These are phyloP conservation scores for Ptychobarbus kaznakovi DNA, from an alignment of 2,797 vertebrate genomes.

Conservation along the genomic window DNA sequence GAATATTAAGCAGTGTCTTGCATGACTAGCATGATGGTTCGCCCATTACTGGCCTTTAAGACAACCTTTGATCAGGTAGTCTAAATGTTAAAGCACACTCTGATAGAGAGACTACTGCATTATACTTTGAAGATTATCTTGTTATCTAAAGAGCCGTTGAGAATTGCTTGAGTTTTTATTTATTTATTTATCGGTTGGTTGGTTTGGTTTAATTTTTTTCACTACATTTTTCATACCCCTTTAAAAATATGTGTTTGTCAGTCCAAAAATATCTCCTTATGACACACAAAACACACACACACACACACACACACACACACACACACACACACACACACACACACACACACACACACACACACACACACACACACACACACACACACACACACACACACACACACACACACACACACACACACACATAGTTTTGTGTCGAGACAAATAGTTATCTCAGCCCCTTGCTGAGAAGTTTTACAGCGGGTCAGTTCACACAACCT, in stretches of 20 bases:
- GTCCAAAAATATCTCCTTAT: not conserved
- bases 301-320: not conserved
- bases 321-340: conserved; percentile 34
- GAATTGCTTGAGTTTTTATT: not conserved
- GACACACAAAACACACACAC: conserved; percentile 31
- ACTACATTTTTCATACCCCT: not conserved
- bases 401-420: conserved; percentile 26
- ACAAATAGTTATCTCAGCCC: conserved; percentile 59
- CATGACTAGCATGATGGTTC: not conserved
- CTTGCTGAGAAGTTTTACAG: conserved; percentile 52
- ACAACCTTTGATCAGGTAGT: not conserved
- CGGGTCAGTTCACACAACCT: conserved; percentile 74
- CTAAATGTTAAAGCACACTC: not conserved
- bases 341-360: too few relatives aligned
- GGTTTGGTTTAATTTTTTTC: not conserved
- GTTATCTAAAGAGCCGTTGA: not conserved
- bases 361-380: too few relatives aligned
- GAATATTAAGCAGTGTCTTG: not conserved
- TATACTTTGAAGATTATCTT: not conserved
- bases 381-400: too few relatives aligned
- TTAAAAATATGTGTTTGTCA: not conserved
- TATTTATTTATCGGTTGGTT: not conserved
- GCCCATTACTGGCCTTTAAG: not conserved
- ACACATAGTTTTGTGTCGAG: conserved; percentile 54
- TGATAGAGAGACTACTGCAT: not conserved